Evolutionary conservation across 92 coral and sea anemone species (phyloP).

Genomic region (Zoanthus gigantus): DNA sequence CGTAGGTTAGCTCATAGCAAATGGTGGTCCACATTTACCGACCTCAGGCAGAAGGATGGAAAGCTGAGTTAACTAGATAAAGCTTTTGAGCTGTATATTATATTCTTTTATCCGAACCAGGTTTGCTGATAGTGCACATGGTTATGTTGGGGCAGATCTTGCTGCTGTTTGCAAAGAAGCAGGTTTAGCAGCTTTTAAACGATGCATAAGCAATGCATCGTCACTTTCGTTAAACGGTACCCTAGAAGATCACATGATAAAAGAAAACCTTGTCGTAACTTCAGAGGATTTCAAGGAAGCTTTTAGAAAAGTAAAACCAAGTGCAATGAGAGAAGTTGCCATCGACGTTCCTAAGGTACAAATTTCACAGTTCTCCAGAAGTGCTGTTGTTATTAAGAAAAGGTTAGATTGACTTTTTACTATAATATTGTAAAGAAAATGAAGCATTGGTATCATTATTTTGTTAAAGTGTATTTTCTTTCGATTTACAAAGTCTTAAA

Average conservation of each 20-base stretch:
- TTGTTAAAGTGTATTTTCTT: no score
- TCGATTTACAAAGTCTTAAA: no score
- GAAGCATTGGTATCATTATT: no score
- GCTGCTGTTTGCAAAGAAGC: slow-evolving; percentile 98
- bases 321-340: slow-evolving; percentile 98
- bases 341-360: slow-evolving; percentile 95
- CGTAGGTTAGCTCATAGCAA: neutral
- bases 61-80: no score
- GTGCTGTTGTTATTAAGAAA: no score
- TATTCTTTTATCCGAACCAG: slow-evolving; percentile 36
- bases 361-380: neutral
- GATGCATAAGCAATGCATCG: slow-evolving; percentile 62
- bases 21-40: neutral
- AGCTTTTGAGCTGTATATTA: neutral
- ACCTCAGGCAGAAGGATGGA: no score
- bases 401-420: no score
- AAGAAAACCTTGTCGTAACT: slow-evolving; percentile 70
- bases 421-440: no score
- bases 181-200: slow-evolving; percentile 83
- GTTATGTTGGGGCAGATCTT: slow-evolving; percentile 98
- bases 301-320: slow-evolving; percentile 91
- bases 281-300: slow-evolving; percentile 83
- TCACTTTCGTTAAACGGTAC: neutral
- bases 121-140: slow-evolving; percentile 96
- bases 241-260: slow-evolving; percentile 47